Percentiles rank a stretch among this genome's conserved stretches.
Evolutionary conservation across 1,140 invertebrate species (phyloP).

Genomic region (Ooceraea biroi): DNA sequence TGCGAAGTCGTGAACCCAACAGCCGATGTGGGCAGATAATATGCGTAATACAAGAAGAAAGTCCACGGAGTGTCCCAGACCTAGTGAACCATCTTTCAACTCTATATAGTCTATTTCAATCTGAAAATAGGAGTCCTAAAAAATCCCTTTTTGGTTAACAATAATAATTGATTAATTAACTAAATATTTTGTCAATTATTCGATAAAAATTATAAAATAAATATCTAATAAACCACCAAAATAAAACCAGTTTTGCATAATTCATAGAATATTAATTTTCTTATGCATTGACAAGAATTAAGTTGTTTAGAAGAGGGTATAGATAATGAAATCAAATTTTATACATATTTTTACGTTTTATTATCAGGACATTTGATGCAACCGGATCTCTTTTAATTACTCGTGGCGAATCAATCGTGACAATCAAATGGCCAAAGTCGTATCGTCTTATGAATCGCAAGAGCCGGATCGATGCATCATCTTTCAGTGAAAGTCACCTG

Average conservation of each 20-base stretch:
- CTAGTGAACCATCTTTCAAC: neutral
- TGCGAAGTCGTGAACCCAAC: neutral
- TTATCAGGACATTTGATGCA: slow-evolving; percentile 51
- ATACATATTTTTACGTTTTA: no score
- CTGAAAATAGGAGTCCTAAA: no score
- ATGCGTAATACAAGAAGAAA: neutral
- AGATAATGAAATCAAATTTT: neutral
- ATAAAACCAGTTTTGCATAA: neutral
- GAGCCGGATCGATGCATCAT: slow-evolving; percentile 63
- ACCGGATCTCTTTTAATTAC: slow-evolving; percentile 5
- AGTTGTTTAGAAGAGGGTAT: neutral
- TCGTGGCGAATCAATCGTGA: slow-evolving; percentile 8
- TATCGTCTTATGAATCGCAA: slow-evolving; percentile 54
- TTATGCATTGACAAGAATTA: neutral
- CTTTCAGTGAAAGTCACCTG: slow-evolving; percentile 67
- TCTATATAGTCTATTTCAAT: neutral
- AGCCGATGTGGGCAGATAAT: neutral
- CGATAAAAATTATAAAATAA: neutral
- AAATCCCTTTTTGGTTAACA: neutral
- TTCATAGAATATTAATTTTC: slow-evolving; percentile 5
- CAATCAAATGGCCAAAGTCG: slow-evolving; percentile 39
- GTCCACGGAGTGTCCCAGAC: neutral
- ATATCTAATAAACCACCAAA: neutral
- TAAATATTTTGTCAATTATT: neutral
- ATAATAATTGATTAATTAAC: slow-evolving; percentile 9